These are phyloP conservation scores for Aphrophora alni DNA, from an alignment of 2,888 invertebrate species.

Conservation along the genomic window DNA sequence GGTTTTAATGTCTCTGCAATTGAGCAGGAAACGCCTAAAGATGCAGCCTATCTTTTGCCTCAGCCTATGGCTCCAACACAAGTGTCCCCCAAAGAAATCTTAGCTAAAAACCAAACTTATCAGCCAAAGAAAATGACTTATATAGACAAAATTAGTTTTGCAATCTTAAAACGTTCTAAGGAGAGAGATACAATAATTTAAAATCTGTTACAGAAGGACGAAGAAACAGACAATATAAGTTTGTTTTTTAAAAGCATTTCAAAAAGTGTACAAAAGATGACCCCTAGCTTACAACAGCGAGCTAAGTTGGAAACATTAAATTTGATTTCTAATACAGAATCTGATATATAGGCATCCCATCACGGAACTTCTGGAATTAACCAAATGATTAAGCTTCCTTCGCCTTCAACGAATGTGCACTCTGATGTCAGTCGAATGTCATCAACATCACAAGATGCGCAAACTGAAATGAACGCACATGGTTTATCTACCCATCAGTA, in stretches of 20 bases:
- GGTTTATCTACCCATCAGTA: neutral
- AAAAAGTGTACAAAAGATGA: too few species aligned
- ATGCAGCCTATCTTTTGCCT: conserved; percentile 16
- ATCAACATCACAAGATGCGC: conserved; percentile 2
- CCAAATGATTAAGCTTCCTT: conserved; percentile 17
- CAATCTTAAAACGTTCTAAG: too few species aligned
- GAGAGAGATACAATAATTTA: too few species aligned
- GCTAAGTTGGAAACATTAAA: too few species aligned
- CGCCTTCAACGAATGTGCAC: conserved; percentile 14
- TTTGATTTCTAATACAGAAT: conserved; percentile 21
- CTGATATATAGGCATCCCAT: conserved; percentile 14
- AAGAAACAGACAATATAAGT: too few species aligned
- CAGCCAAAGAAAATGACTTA: conserved; percentile 18
- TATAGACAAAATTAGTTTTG: too few species aligned
- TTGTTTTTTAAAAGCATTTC: too few species aligned
- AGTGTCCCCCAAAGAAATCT: neutral
- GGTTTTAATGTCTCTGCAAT: neutral
- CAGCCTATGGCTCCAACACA: conserved; percentile 17
- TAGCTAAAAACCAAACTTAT: neutral
- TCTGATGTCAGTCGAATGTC: conserved; percentile 8
- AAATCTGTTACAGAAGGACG: too few species aligned
- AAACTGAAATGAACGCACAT: too few species aligned
- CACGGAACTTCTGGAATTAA: conserved; percentile 1
- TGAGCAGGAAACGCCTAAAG: neutral
- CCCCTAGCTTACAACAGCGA: too few species aligned